Percentiles rank a stretch among this genome's conserved stretches.
These are phyloP conservation scores for Nowickia ferox DNA, from an alignment of 2,888 invertebrate genomes.

Conservation along the genomic window DNA sequence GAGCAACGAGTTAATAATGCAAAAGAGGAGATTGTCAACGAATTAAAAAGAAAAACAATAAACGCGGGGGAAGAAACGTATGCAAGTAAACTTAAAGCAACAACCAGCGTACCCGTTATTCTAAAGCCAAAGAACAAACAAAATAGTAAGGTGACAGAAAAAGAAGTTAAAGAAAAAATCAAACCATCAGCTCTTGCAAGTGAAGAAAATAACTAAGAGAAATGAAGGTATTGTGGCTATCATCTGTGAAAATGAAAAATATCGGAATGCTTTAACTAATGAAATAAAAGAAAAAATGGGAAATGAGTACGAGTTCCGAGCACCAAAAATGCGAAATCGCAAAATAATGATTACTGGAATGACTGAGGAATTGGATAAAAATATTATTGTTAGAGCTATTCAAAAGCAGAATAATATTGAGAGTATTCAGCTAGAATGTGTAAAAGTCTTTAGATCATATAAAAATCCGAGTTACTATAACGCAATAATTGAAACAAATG, in stretches of 20 bases:
- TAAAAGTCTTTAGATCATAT: conserved; percentile 11
- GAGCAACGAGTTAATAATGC: conserved; percentile 1
- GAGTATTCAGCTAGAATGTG: neutral
- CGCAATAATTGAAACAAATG: conserved; percentile 21
- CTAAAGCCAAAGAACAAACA: neutral
- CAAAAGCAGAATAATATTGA: conserved; percentile 20
- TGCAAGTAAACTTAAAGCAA: neutral
- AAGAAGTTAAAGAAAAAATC: neutral
- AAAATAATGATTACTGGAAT: neutral
- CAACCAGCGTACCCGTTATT: neutral
- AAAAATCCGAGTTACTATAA: neutral
- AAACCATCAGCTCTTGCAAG: neutral
- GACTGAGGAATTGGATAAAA: conserved; percentile 25
- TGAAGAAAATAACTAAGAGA: too few species aligned
- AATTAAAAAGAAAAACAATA: neutral
- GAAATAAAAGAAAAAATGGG: conserved; percentile 4
- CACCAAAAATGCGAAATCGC: conserved; percentile 1
- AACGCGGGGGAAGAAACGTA: neutral
- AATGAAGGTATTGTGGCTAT: too few species aligned
- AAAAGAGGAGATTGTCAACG: neutral
- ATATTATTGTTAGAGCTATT: neutral
- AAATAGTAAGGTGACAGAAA: neutral
- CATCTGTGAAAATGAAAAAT: neutral
- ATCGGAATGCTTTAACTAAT: neutral
- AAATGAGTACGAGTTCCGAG: neutral